Base-by-base conservation (phyloP, 2,113 vertebrate genomes). In the Neoarius graeffei region DNA sequence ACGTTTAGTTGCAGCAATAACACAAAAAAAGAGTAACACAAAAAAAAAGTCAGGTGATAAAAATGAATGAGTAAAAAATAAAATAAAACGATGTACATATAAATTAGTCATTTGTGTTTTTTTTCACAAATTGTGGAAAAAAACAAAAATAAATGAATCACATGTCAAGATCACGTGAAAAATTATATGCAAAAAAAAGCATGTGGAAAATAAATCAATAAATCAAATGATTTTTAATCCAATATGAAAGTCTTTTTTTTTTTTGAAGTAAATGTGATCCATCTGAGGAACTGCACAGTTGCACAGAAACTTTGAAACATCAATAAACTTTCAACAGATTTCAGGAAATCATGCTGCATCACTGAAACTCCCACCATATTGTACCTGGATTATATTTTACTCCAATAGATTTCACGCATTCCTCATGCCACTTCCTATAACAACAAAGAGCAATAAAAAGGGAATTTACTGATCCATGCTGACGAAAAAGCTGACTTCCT, bases 391-490 rank as follows among this genome's bases (percentile, higher is more conserved):
- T 84, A 8, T 3, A n/a, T n/a, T 67, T 57, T 57, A 85, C 25
- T 59, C 52, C 25, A 30, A 19, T 30, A 7, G 25, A 69, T 59
- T 30, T 81, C 54, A 59, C 8, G 52, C n/a, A 27, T 50, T 50
- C 57, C 57, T 42, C 30, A 8, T 83, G 8, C 50, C 82, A 83
- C 50, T 66, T 52, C 57, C 64, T 73, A 23, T 57, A 35, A 85
- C 52, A 85, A 73, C 59, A 42, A 57, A 85, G 57, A 48, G 57
- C 57, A 82, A 82, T 82, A 82, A 62, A 62, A 82, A 42, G 62
- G 80, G 80, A 82, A 82, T 82, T 60, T 25, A 82, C 27, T 60
- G 56, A 60, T 42, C 80, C 27, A 0, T 60, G 17, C 80, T 81
- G 66, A 85, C 1, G 20, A 59, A 83, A 71, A 57, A n/a, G 59